Base-by-base conservation (phyloP, 1,140 invertebrate species). In the Thaumetopoea pityocampa region DNA sequence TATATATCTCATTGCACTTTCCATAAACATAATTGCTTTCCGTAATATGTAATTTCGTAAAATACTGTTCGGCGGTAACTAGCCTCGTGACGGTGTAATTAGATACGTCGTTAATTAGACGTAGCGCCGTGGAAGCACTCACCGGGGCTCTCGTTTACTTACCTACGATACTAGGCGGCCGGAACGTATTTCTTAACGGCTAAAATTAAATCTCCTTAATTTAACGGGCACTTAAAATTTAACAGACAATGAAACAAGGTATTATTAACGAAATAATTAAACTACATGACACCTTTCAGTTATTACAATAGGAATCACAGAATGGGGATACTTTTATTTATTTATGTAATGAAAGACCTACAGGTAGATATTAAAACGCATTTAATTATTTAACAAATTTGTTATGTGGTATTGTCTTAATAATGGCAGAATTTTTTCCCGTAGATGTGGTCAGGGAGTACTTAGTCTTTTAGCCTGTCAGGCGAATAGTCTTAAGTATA, bases 71-170 rank as follows among this genome's bases (percentile, higher is more conserved):
- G 50, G 57, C 35, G 48, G 28, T 42, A 56, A 59, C 47, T 55
- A 54, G 46, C 51, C 55, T 51, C 22, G 46, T 58, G 66, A 67
- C 72, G 62, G 64, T 71, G 73, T 73, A 73, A 73, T 73, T 73
- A 77, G 72, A 73, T 77, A 73, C 67, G 69, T 73, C 51, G 61
- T 71, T 77, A 77, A 77, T 77, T 71, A 73, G 63, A 71, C 55
- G 60, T 63, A 67, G 61, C 63, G 51, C 47, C 59, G 56, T 60
- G 63, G 64, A 61, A 69, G 72, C 67, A 69, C 67, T 77, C 54
- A 52, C 49, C 38, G 56, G 50, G 32, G 55, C 43, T 60, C 57
- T 60, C 60, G 65, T 66, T 63, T 64, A 67, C 58, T 55, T 55
- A 56, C 27, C 33, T 38, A 45, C 51, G 47, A 62, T 51, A 50